A percentile compares a stretch with the other conserved stretches of the same genome.
These are phyloP conservation scores for Emys orbicularis DNA, from an alignment of 2,797 vertebrate species.

Conservation along the genomic window DNA sequence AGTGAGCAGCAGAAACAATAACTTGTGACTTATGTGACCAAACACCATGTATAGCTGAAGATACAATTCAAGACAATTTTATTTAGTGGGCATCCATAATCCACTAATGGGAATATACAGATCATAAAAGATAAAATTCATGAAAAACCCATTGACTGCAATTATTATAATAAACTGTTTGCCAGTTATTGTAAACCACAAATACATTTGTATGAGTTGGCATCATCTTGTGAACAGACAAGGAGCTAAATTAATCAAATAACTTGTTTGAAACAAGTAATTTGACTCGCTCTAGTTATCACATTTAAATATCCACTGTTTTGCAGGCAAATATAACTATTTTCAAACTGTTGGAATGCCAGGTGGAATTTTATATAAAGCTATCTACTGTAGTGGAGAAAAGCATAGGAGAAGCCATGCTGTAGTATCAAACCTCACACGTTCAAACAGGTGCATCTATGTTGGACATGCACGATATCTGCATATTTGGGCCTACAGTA, in stretches of 20 bases:
- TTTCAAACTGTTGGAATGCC: too few relatives aligned
- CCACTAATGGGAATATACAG: not conserved
- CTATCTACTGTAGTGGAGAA: not conserved
- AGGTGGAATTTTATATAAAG: too few relatives aligned
- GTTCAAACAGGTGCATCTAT: not conserved
- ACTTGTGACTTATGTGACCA: not conserved
- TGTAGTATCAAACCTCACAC: not conserved
- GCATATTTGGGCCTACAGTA: not conserved
- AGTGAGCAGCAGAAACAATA: too few relatives aligned
- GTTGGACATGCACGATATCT: not conserved
- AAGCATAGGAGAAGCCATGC: not conserved
- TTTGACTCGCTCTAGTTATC: too few relatives aligned
- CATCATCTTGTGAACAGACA: too few relatives aligned
- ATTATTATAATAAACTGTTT: not conserved
- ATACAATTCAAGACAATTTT: too few relatives aligned
- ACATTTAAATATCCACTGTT: too few relatives aligned
- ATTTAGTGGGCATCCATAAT: not conserved
- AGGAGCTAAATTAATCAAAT: too few relatives aligned
- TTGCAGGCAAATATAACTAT: too few relatives aligned
- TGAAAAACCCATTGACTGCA: not conserved
- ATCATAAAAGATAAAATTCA: not conserved
- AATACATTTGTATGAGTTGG: too few relatives aligned
- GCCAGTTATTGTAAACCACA: too few relatives aligned
- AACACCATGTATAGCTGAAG: not conserved
- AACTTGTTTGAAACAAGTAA: too few relatives aligned